These are phyloP conservation scores for Uropetala carovei DNA, from an alignment of 2,888 invertebrate species.

Conservation along the genomic window DNA sequence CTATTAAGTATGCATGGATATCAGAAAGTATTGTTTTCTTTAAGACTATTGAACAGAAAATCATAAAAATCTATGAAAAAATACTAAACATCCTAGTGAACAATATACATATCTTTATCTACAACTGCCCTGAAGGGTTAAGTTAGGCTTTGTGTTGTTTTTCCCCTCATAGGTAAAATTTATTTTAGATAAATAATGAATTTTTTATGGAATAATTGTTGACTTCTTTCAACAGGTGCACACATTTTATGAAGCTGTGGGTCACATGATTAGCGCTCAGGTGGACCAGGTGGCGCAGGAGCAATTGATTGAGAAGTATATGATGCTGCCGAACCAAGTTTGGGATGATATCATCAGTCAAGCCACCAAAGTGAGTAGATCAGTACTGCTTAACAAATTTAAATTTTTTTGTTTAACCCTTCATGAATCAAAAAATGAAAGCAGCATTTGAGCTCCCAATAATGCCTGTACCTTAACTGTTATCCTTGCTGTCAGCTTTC, in stretches of 20 bases:
- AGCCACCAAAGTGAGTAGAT: slow-evolving; percentile 85
- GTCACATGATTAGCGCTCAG: slow-evolving; percentile 98
- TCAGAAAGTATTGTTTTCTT: too few species aligned
- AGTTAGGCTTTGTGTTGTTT: too few species aligned
- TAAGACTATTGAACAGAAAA: too few species aligned
- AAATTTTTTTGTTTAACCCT: slow-evolving; percentile 30
- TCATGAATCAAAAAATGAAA: slow-evolving; percentile 37
- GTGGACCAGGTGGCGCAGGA: slow-evolving; percentile 94
- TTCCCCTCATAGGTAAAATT: too few species aligned
- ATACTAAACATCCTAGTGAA: too few species aligned
- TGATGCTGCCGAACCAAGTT: slow-evolving; percentile 97
- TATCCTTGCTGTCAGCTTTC: slow-evolving; percentile 52
- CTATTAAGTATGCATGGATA: too few species aligned
- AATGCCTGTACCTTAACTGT: slow-evolving; percentile 65
- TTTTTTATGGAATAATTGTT: too few species aligned
- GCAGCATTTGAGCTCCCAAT: slow-evolving; percentile 26
- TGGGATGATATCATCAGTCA: slow-evolving; percentile 99
- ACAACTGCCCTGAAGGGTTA: too few species aligned
- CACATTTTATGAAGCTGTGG: slow-evolving; percentile 99
- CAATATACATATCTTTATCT: too few species aligned
- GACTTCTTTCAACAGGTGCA: slow-evolving; percentile 79
- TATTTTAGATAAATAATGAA: too few species aligned
- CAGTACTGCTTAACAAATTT: too few species aligned
- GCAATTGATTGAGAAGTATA: slow-evolving; percentile 96
- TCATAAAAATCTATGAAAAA: too few species aligned